phyloP scores from a whole-genome alignment of 2,888 invertebrate genomes.

The Calameuta idolon region DNA sequence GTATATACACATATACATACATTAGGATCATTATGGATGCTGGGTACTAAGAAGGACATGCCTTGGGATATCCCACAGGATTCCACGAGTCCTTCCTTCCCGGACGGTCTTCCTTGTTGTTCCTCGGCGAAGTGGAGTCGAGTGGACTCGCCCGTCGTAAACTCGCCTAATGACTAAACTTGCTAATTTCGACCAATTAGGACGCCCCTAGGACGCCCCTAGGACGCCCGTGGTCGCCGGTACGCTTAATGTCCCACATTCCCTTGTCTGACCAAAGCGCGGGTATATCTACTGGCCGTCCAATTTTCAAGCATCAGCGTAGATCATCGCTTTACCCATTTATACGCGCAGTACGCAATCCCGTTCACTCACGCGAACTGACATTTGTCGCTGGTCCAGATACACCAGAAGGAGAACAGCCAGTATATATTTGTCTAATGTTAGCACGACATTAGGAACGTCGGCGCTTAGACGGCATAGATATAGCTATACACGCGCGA shows the following conservation, averaged over 20 bases:
- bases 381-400: neutral
- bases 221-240: neutral
- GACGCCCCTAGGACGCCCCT: conserved; percentile 24
- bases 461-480: neutral
- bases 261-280: neutral
- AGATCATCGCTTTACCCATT: neutral
- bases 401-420: neutral
- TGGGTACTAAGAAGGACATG: neutral
- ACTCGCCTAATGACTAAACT: conserved; percentile 67
- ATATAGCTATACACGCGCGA: neutral
- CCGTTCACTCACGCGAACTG: neutral
- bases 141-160: conserved; percentile 61
- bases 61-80: neutral
- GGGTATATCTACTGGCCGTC: neutral
- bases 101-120: neutral
- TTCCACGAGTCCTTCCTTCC: conserved; percentile 37
- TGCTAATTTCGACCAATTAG: conserved; percentile 68
- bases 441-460: neutral
- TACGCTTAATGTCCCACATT: neutral
- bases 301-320: neutral
- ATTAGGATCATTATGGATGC: neutral
- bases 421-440: neutral
- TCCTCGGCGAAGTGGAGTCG: conserved; percentile 53
- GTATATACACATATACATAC: no score
- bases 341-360: neutral